Percentiles rank a stretch among this genome's conserved stretches.
Evolutionary conservation across 1,140 invertebrate species (phyloP).

Genomic region (Caenorhabditis remanei): DNA sequence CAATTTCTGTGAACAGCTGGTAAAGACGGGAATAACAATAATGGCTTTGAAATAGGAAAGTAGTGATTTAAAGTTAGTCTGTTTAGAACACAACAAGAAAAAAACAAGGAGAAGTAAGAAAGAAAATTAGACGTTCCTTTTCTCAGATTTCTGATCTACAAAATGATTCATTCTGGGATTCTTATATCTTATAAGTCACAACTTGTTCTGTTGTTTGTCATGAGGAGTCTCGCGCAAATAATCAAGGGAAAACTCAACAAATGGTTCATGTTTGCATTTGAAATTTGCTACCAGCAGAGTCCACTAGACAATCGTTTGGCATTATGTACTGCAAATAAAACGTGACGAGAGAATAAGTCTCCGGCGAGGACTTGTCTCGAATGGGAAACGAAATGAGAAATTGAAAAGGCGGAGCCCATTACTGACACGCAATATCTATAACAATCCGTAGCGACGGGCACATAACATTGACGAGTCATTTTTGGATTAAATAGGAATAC

Average conservation of each 20-base stretch:
- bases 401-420: neutral
- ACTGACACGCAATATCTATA: neutral
- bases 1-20: no score
- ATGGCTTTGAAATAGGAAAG: no score
- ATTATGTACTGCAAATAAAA: constrained; percentile 3
- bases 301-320: constrained; percentile 12
- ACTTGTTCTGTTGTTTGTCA: constrained; percentile 11
- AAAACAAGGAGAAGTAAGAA: no score
- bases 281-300: constrained; percentile 11
- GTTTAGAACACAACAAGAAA: no score
- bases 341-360: neutral
- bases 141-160: no score
- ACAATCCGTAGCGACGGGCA: neutral
- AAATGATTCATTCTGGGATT: no score
- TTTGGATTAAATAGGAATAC: neutral
- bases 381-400: neutral
- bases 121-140: no score
- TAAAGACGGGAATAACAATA: no score
- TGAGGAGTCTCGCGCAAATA: neutral
- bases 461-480: neutral
- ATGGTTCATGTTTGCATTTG: constrained; percentile 42
- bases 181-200: neutral
- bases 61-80: no score
- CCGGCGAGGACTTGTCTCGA: neutral
- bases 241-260: constrained; percentile 2